Evolutionary conservation across 1,140 invertebrate species (phyloP).

Genomic region (Atta texana): DNA sequence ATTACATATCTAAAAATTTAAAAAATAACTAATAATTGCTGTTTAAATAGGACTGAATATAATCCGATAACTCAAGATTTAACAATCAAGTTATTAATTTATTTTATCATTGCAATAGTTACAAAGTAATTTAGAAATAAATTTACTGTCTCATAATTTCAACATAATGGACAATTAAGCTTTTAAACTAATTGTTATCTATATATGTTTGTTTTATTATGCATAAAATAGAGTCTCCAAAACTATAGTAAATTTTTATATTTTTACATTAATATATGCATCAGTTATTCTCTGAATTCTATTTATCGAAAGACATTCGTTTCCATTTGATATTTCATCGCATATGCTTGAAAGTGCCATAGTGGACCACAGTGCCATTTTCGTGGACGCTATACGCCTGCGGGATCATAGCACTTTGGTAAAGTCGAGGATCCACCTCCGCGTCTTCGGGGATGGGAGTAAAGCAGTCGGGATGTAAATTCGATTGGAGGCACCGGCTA

Average conservation of each 20-base stretch:
- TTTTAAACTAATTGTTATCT: neutral
- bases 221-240: neutral
- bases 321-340: slow-evolving; percentile 28
- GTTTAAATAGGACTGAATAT: neutral
- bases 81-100: neutral
- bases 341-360: neutral
- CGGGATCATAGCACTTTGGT: slow-evolving; percentile 32
- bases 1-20: neutral
- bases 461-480: slow-evolving; percentile 81
- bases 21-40: neutral
- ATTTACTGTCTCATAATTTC: neutral
- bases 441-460: slow-evolving; percentile 9
- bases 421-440: slow-evolving; percentile 7
- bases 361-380: slow-evolving; percentile 47
- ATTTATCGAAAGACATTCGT: neutral
- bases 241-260: neutral
- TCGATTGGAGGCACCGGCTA: slow-evolving; percentile 79
- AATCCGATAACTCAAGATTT: neutral
- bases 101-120: neutral
- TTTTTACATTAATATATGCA: neutral
- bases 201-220: neutral
- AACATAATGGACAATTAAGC: neutral
- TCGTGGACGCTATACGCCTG: neutral
- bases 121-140: neutral
- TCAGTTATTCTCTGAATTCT: slow-evolving; percentile 1